These are phyloP conservation scores for Brachionus calyciflorus DNA, from an alignment of 1,140 invertebrate genomes.

Conservation along the genomic window DNA sequence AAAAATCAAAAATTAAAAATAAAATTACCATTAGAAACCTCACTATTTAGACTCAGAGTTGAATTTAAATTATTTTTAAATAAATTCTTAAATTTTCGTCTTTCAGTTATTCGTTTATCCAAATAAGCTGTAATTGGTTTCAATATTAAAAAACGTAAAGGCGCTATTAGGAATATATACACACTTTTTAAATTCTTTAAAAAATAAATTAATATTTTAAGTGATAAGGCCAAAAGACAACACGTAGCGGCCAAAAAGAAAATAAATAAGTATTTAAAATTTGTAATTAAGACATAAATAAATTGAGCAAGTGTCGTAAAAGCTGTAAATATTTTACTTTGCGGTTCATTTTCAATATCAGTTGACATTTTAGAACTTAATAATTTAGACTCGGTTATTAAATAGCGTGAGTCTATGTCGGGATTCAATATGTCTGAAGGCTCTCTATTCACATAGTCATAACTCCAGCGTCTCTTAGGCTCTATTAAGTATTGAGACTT, in stretches of 20 bases:
- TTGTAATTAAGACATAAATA: constrained; percentile 3
- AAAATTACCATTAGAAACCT: constrained; percentile 11
- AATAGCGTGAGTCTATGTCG: constrained; percentile 14
- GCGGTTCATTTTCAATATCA: neutral
- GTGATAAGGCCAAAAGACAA: neutral
- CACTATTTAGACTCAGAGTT: neutral
- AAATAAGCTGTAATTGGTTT: neutral
- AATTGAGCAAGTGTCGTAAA: neutral
- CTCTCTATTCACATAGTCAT: constrained; percentile 25
- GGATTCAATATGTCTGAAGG: neutral
- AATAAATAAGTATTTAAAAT: constrained; percentile 34
- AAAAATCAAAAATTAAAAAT: too few species aligned
- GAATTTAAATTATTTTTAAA: neutral
- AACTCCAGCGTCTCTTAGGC: constrained; percentile 7
- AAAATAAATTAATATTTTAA: neutral
- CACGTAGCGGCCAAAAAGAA: neutral
- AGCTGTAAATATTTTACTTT: neutral
- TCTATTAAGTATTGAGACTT: constrained; percentile 1
- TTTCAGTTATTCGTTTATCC: neutral
- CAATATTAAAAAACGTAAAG: neutral
- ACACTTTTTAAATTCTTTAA: neutral
- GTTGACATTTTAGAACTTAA: neutral
- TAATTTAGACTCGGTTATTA: constrained; percentile 22
- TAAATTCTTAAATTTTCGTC: neutral
- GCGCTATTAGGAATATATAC: neutral